phyloP scores from a whole-genome alignment of 2,113 vertebrate species.

The Arvicanthis niloticus region DNA sequence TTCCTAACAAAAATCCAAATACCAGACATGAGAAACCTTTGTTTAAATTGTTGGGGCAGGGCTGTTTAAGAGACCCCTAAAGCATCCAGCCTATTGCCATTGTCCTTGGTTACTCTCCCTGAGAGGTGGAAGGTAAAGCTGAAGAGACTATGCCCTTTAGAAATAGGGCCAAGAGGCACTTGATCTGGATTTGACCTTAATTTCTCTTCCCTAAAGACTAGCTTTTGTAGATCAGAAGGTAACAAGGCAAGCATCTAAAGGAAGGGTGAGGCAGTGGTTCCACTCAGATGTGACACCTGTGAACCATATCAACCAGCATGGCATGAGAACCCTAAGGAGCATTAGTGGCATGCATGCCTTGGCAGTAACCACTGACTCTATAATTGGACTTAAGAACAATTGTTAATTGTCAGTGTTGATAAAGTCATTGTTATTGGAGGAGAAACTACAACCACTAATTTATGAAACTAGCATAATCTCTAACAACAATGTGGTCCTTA shows the following conservation, averaged over 20 bases:
- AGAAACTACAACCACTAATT: background rate
- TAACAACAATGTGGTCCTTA: background rate
- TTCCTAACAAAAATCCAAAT: background rate
- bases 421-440: background rate
- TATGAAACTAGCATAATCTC: background rate
- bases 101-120: too few species aligned
- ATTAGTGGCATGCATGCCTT: background rate
- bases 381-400: background rate
- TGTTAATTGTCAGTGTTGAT: background rate
- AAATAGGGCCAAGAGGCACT: background rate
- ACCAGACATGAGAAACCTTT: background rate
- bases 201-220: background rate
- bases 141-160: background rate
- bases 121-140: background rate
- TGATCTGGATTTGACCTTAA: background rate
- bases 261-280: background rate
- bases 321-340: background rate
- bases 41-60: background rate
- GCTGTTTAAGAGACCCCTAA: background rate
- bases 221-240: background rate
- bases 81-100: background rate
- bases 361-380: background rate
- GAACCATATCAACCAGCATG: background rate
- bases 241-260: background rate
- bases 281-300: background rate